A percentile compares a stretch with the other conserved stretches of the same genome.
These are phyloP conservation scores for Capra hircus DNA, from an alignment of 2,113 vertebrate species.

Conservation along the genomic window DNA sequence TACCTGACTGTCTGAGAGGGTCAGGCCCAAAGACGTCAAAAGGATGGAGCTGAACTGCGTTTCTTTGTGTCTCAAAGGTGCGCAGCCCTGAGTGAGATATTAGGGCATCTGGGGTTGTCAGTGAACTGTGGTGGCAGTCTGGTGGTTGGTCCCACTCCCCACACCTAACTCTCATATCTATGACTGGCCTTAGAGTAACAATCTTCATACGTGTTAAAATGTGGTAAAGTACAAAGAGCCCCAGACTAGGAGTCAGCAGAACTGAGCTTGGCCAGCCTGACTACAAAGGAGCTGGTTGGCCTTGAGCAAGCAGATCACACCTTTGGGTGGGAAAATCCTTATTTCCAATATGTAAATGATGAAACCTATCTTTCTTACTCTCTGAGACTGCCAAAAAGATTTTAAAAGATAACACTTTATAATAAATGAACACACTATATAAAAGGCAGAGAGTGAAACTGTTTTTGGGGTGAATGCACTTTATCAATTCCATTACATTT, in stretches of 20 bases:
- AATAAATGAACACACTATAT: background rate
- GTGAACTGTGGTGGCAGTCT: background rate
- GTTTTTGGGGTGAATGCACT: background rate
- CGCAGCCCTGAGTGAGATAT: background rate
- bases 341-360: background rate
- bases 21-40: constrained; percentile 9
- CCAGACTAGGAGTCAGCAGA: constrained; percentile 34
- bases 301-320: background rate
- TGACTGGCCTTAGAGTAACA: background rate
- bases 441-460: background rate
- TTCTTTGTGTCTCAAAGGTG: constrained; percentile 21
- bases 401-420: background rate
- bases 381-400: background rate
- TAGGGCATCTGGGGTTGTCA: background rate
- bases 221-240: background rate
- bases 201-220: background rate
- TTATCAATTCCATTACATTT: background rate
- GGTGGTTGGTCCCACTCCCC: background rate
- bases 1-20: constrained; percentile 29
- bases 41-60: background rate
- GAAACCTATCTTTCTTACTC: background rate
- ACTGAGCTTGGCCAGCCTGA: background rate
- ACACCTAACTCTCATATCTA: background rate
- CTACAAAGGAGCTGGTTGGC: background rate
- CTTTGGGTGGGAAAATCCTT: background rate